Evolutionary conservation across 2,113 vertebrate genomes (phyloP).

Genomic region (Podocnemis expansa): DNA sequence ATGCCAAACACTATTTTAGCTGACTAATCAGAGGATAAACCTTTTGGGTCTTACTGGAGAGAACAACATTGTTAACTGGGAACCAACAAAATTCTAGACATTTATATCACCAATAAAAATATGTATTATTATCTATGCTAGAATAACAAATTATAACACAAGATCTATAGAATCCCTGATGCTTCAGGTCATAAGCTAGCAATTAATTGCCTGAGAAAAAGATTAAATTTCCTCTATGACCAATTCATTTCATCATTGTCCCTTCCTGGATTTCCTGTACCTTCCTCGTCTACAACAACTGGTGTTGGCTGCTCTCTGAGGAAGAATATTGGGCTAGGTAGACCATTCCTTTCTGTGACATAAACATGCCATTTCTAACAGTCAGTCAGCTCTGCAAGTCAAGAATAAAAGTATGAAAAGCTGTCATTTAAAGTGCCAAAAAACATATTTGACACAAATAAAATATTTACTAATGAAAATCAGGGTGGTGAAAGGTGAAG

Average conservation of each 20-base stretch:
- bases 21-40: neutral
- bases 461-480: rapidly evolving
- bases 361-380: neutral
- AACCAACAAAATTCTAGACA: neutral
- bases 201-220: neutral
- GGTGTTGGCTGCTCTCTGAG: neutral
- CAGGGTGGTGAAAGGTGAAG: neutral
- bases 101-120: neutral
- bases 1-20: neutral
- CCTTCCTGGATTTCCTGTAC: slow-evolving; percentile 33
- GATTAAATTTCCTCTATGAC: neutral
- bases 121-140: neutral
- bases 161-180: neutral
- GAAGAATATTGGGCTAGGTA: neutral
- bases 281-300: neutral
- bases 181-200: neutral
- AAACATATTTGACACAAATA: neutral
- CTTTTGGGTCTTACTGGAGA: neutral
- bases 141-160: neutral
- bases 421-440: rapidly evolving
- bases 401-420: rapidly evolving
- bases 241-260: neutral
- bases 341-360: neutral
- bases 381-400: neutral
- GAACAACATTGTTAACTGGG: neutral